A percentile compares a stretch with the other conserved stretches of the same genome.
phyloP scores from a whole-genome alignment of 2,113 vertebrate genomes.

The Poeciliopsis prolifica region DNA sequence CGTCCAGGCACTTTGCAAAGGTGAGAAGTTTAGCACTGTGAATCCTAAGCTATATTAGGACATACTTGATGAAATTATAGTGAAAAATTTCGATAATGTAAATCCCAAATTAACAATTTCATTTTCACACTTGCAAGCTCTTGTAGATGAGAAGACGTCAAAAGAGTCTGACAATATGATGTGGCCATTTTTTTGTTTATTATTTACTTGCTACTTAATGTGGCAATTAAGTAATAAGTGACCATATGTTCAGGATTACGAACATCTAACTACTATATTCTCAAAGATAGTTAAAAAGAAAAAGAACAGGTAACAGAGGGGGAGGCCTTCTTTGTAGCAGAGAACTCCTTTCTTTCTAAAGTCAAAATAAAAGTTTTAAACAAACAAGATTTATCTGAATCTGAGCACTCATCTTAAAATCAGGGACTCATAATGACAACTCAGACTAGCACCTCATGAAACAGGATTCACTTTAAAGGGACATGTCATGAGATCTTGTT shows the following conservation, averaged over 20 bases:
- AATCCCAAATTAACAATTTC: too few relatives aligned
- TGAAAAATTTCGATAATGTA: neutral
- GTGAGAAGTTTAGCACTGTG: constrained; percentile 24
- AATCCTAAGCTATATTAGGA: neutral
- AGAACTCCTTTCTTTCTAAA: neutral
- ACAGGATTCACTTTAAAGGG: neutral
- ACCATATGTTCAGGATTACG: too few relatives aligned
- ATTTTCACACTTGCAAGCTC: too few relatives aligned
- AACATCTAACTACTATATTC: too few relatives aligned
- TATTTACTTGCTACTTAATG: too few relatives aligned
- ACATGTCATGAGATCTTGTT: neutral
- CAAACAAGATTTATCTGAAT: neutral
- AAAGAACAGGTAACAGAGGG: too few relatives aligned
- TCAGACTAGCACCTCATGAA: neutral
- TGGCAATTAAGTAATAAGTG: too few relatives aligned
- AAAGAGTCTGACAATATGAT: too few relatives aligned
- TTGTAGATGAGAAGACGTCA: too few relatives aligned
- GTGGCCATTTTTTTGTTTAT: too few relatives aligned
- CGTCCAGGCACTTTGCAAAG: constrained; percentile 97
- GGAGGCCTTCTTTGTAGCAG: neutral
- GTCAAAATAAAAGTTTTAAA: neutral
- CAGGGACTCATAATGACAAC: neutral
- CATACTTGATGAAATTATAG: neutral
- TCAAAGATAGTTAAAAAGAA: too few relatives aligned
- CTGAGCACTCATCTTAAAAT: neutral